These are phyloP conservation scores for Datnioides undecimradiatus DNA, from an alignment of 2,113 vertebrate genomes.

Conservation along the genomic window DNA sequence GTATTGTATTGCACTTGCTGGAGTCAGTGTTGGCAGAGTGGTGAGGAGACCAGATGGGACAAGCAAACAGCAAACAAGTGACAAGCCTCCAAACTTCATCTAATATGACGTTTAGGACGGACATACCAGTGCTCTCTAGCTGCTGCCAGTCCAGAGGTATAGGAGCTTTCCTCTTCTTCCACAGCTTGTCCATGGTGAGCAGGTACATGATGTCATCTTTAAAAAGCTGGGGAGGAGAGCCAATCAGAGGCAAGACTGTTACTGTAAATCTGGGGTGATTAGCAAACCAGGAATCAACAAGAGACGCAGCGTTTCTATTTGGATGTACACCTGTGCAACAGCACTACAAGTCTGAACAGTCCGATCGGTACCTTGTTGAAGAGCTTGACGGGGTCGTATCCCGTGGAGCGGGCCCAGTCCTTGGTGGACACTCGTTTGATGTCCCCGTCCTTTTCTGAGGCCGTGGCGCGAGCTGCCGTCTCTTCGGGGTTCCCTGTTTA, in stretches of 20 bases:
- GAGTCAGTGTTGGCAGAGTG: neutral
- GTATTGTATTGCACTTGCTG: neutral
- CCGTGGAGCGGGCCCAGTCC: conserved; percentile 96
- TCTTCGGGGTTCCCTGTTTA: conserved; percentile 92
- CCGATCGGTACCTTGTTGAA: conserved; percentile 92
- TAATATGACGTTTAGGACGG: neutral
- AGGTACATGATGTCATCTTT: conserved; percentile 98
- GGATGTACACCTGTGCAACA: neutral
- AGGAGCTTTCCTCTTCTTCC: conserved; percentile 97
- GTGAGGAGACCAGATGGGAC: neutral
- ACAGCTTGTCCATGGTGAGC: conserved; percentile 98
- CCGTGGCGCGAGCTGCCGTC: conserved; percentile 90
- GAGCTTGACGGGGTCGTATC: conserved; percentile 93
- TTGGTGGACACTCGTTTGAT: conserved; percentile 97
- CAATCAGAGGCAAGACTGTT: conserved; percentile 4
- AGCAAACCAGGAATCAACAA: neutral
- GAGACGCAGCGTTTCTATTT: neutral
- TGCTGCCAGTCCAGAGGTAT: conserved; percentile 93
- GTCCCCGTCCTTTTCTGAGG: conserved; percentile 94
- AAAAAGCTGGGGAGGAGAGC: conserved; percentile 88
- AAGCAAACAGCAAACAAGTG: neutral
- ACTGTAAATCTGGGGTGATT: neutral
- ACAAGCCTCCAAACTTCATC: neutral
- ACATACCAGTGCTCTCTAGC: conserved; percentile 89
- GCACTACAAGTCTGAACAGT: no score